Evolutionary conservation across 2,797 vertebrate genomes (phyloP).

Genomic region (Fringilla coelebs): DNA sequence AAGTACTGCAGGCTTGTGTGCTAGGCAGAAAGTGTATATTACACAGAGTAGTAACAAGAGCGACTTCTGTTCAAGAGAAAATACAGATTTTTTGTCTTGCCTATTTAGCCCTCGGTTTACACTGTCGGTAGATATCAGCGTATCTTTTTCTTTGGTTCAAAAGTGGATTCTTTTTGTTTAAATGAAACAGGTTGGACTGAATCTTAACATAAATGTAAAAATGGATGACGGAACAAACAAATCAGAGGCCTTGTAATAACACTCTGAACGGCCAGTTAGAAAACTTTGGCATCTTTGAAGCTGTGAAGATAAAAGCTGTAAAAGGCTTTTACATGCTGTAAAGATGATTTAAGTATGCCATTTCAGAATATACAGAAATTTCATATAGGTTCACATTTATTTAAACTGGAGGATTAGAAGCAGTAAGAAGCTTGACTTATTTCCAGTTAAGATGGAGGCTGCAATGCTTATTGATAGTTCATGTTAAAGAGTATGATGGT

Average conservation of each 20-base stretch:
- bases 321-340: neutral
- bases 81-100: neutral
- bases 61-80: neutral
- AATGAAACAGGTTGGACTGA: neutral
- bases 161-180: neutral
- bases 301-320: neutral
- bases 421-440: neutral
- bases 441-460: neutral
- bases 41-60: neutral
- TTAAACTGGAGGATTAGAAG: neutral
- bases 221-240: neutral
- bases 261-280: neutral
- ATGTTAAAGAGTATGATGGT: neutral
- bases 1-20: neutral
- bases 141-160: neutral
- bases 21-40: neutral
- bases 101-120: neutral
- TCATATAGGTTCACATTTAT: neutral
- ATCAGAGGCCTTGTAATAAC: neutral
- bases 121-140: neutral
- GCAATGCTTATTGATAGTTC: neutral
- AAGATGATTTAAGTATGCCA: neutral
- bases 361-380: neutral
- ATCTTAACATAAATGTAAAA: neutral
- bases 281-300: neutral